Evolutionary conservation across 1,140 invertebrate genomes (phyloP).

Genomic region (Trachelipus rathkii): DNA sequence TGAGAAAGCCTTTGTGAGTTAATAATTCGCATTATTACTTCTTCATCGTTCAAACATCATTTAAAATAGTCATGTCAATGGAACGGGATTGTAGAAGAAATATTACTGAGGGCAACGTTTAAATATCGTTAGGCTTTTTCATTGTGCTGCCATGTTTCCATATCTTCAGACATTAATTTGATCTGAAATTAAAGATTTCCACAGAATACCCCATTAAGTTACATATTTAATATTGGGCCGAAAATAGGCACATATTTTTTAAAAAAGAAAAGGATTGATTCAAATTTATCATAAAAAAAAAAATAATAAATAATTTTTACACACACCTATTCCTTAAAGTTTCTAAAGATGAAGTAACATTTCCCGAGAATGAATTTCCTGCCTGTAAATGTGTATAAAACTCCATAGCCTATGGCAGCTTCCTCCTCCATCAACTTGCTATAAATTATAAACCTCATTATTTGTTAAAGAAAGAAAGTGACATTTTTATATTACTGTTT

Average conservation of each 20-base stretch:
- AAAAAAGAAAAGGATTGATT: too few species aligned
- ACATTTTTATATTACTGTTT: too few species aligned
- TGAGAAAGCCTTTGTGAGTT: conserved; percentile 8
- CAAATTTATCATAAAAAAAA: too few species aligned
- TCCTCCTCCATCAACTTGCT: background rate
- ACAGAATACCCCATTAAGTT: background rate
- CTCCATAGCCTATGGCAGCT: background rate
- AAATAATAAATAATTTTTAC: background rate
- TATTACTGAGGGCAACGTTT: background rate
- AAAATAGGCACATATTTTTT: too few species aligned
- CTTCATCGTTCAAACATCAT: background rate
- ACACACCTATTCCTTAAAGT: background rate
- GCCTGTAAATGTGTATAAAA: background rate
- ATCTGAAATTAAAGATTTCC: conserved; percentile 51
- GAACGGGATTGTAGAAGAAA: background rate
- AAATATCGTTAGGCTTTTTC: conserved; percentile 66
- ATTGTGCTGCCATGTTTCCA: conserved; percentile 68
- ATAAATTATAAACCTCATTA: background rate
- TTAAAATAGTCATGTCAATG: conserved; percentile 1
- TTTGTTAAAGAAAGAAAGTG: too few species aligned
- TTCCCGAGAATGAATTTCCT: background rate
- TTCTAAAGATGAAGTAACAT: background rate
- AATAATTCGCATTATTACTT: background rate
- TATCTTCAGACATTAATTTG: conserved; percentile 75
- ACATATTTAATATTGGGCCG: too few species aligned